Evolutionary conservation across 2,888 invertebrate genomes (phyloP).

Genomic region (Chymomyza procnemis): DNA sequence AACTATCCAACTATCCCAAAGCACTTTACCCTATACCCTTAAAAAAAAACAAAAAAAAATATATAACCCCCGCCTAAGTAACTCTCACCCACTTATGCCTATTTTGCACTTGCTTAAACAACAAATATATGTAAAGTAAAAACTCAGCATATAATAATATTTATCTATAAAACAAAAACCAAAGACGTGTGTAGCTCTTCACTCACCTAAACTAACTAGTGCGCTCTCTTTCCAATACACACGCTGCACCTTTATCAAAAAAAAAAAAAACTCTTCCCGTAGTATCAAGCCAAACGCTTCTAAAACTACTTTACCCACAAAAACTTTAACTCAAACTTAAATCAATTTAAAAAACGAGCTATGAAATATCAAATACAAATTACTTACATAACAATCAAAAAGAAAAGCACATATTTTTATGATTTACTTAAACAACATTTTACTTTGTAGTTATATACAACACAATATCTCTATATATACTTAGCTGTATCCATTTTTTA

Average conservation of each 20-base stretch:
- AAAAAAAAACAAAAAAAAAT: not conserved
- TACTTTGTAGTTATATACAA: conserved; percentile 3
- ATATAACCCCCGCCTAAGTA: conserved; percentile 6
- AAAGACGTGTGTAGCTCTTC: conserved; percentile 41
- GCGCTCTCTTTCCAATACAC: conserved; percentile 52
- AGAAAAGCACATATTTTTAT: conserved; percentile 62
- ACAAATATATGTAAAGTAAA: conserved; percentile 41
- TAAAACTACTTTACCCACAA: conserved; percentile 49
- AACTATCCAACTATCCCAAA: conserved; percentile 18
- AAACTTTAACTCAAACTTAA: conserved; percentile 34
- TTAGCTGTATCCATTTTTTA: not conserved
- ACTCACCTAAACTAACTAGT: conserved; percentile 41
- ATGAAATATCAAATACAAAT: conserved; percentile 67
- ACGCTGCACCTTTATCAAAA: conserved; percentile 54
- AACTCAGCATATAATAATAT: conserved; percentile 12
- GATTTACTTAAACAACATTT: conserved; percentile 6
- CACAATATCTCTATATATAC: not conserved
- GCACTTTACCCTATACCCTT: conserved; percentile 19
- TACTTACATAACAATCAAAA: conserved; percentile 62
- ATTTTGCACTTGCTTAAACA: conserved; percentile 57
- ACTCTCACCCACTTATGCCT: conserved; percentile 41
- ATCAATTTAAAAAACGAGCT: conserved; percentile 53
- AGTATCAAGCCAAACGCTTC: conserved; percentile 47
- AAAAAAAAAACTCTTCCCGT: too few species aligned
- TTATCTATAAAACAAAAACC: too few species aligned